A percentile compares a stretch with the other conserved stretches of the same genome.
Evolutionary conservation across 2,888 invertebrate genomes (phyloP).

Genomic region (Ennomos quercinarius): DNA sequence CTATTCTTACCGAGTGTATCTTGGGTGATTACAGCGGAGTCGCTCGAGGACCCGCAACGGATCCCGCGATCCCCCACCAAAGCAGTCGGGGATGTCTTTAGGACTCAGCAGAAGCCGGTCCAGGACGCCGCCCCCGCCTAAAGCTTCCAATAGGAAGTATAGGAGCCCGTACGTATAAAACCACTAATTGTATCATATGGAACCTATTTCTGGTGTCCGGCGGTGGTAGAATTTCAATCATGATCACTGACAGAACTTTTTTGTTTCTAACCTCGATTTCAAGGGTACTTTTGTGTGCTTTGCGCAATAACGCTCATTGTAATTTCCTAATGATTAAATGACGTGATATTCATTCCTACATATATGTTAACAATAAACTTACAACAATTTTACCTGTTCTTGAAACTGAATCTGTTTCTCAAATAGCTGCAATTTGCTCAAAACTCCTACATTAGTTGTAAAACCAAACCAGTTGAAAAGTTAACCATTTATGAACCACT

Average conservation of each 20-base stretch:
- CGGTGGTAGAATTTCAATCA: background rate
- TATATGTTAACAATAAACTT: too few species aligned
- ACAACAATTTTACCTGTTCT: too few species aligned
- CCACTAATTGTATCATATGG: background rate
- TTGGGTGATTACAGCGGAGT: constrained; percentile 78
- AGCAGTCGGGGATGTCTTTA: constrained; percentile 73
- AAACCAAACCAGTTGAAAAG: background rate
- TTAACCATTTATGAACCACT: too few species aligned
- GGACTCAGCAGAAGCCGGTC: constrained; percentile 83
- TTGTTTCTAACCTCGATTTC: constrained; percentile 70
- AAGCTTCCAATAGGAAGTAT: constrained; percentile 77
- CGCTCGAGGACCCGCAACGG: constrained; percentile 82
- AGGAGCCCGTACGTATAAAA: constrained; percentile 74
- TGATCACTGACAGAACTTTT: constrained; percentile 21
- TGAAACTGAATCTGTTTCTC: too few species aligned
- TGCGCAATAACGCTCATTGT: constrained; percentile 62
- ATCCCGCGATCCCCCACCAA: constrained; percentile 75
- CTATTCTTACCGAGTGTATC: constrained; percentile 51
- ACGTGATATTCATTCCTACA: constrained; percentile 8
- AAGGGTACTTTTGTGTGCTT: constrained; percentile 62
- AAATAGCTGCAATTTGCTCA: too few species aligned
- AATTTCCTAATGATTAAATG: constrained; percentile 41
- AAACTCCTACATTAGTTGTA: too few species aligned
- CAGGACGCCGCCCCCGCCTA: constrained; percentile 81
- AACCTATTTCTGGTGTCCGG: background rate